Evolutionary conservation across 2,113 vertebrate genomes (phyloP).

Genomic region (Cephalopholis sonnerati): DNA sequence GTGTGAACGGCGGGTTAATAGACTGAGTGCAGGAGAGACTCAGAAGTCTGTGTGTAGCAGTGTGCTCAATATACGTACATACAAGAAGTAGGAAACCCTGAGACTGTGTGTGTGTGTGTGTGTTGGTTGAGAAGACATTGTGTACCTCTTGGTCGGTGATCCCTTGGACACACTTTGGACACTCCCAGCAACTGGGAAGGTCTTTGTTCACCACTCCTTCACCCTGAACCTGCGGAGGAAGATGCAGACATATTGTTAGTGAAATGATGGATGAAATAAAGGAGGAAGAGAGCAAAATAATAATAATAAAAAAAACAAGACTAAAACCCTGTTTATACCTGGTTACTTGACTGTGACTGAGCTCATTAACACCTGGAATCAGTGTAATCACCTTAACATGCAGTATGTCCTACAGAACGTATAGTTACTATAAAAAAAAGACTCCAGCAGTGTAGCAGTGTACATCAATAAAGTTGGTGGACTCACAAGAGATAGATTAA

Average conservation of each 20-base stretch:
- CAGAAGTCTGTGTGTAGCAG: neutral
- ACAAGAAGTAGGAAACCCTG: neutral
- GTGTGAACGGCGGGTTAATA: constrained; percentile 1
- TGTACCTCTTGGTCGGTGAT: constrained; percentile 87
- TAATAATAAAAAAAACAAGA: neutral
- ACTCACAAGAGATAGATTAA: too few species aligned
- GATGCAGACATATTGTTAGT: neutral
- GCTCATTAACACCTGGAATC: neutral
- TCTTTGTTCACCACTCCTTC: constrained; percentile 95
- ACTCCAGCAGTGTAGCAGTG: too few species aligned
- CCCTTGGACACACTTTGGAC: constrained; percentile 94
- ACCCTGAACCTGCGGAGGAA: constrained; percentile 87
- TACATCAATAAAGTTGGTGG: too few species aligned
- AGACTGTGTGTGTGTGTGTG: constrained; percentile 10
- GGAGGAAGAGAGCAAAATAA: neutral
- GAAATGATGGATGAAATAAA: neutral
- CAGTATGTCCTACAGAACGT: too few species aligned
- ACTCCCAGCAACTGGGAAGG: constrained; percentile 98
- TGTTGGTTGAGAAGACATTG: neutral
- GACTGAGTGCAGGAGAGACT: neutral
- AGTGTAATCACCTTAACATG: neutral
- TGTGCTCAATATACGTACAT: neutral
- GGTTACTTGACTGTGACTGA: neutral
- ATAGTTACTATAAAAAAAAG: too few species aligned
- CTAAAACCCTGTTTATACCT: neutral